Evolutionary conservation across 2,888 invertebrate genomes (phyloP).

Genomic region (Chrysotoxum bicinctum): DNA sequence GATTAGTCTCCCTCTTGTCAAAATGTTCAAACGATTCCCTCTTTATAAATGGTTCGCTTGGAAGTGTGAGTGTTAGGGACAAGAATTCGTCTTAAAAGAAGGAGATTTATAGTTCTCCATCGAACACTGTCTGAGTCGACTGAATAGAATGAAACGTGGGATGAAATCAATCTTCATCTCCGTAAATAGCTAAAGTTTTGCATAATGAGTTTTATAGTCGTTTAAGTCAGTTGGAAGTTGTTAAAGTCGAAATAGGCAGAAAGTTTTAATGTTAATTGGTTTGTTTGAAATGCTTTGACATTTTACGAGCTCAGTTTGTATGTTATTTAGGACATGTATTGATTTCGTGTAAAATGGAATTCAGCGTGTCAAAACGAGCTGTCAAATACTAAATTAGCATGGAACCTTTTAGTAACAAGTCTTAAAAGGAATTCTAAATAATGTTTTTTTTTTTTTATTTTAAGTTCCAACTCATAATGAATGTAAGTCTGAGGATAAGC

Average conservation of each 20-base stretch:
- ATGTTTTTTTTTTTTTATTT: no score
- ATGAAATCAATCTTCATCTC: constrained; percentile 7
- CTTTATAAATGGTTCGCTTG: constrained; percentile 44
- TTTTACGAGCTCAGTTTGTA: background rate
- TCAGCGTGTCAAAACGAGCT: background rate
- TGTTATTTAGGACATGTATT: background rate
- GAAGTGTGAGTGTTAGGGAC: constrained; percentile 8
- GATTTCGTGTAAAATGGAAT: no score
- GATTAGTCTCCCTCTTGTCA: background rate
- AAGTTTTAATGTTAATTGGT: constrained; percentile 4
- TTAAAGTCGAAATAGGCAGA: background rate
- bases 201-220: background rate
- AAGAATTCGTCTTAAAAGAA: constrained; percentile 28
- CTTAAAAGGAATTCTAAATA: no score
- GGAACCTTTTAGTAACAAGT: no score
- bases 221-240: background rate
- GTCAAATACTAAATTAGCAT: no score
- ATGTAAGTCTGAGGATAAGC: no score
- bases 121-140: background rate
- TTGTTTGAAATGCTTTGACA: background rate
- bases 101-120: constrained; percentile 3
- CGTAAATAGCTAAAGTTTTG: background rate
- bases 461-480: no score
- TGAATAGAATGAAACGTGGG: background rate
- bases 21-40: constrained; percentile 31